A percentile compares a stretch with the other conserved stretches of the same genome.
Conservation (phyloP, 30 jellyfish, hydroid and myxozoan genomes). For the Aurelia sp. region DNA sequence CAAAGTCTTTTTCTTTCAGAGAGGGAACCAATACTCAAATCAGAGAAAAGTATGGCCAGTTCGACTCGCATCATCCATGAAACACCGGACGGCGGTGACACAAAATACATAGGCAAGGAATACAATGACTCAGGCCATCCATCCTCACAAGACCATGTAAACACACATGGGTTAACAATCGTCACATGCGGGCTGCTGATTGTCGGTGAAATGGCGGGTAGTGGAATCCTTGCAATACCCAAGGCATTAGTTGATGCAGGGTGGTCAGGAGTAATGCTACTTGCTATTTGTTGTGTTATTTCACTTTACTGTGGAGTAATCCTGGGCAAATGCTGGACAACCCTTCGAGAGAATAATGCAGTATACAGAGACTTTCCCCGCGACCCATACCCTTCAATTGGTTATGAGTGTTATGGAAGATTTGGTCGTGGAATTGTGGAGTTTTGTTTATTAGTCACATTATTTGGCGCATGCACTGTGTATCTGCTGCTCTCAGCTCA, state of each 20-base stretch:
- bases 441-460: slow-evolving; percentile 72
- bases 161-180: slow-evolving; percentile 77
- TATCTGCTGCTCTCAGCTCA: slow-evolving; percentile 80
- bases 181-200: slow-evolving; percentile 88
- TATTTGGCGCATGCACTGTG: slow-evolving; percentile 89
- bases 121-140: no score
- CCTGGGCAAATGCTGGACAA: slow-evolving; percentile 89
- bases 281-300: slow-evolving; percentile 65
- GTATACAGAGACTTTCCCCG: slow-evolving; percentile 65
- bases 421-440: slow-evolving; percentile 82
- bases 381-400: slow-evolving; percentile 96
- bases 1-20: no score
- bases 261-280: slow-evolving; percentile 87
- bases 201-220: slow-evolving; percentile 97
- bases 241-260: slow-evolving; percentile 87
- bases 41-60: no score
- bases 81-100: no score
- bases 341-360: slow-evolving; percentile 39
- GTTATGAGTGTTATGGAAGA: slow-evolving; percentile 77
- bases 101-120: no score
- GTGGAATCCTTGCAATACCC: slow-evolving; percentile 98
- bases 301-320: slow-evolving; percentile 81
- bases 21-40: no score
- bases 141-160: no score
- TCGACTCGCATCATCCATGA: no score